Evolutionary conservation across 2,797 vertebrate species (phyloP), one percentile per base, ranked within the genome.

Genomic region (Spizella passerina): DNA sequence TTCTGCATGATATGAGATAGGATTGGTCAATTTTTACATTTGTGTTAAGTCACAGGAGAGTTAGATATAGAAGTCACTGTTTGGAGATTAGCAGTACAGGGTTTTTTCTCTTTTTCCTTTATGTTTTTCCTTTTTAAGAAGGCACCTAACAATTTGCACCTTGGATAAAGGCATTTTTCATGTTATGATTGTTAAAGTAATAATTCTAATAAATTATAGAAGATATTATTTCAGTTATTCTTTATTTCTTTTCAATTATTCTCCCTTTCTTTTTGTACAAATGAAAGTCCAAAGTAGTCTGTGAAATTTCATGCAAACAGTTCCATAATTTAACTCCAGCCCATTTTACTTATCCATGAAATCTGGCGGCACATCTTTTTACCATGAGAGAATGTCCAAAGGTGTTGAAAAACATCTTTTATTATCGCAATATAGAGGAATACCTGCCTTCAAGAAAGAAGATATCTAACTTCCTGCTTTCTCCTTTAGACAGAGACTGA

Each of bases 261-360:
- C 4, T 38, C 12, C 29, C 4, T 55, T 55, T 88, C 55, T 60
- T 56, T 76, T 53, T 64, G 15, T 27, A 36, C 16, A 73, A 95
- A 80, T 44, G 4, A 39, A 90, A 53, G 34, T 77, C 59, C 56
- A 80, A 94, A 93, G 47, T 13, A 68, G 9, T 77, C 20, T 46
- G 38, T 56, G 19, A 72, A 65, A 72, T 76, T 79, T 86, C 47
- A 55, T 44, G 10, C 36, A 63, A 84, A 82, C 5, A 16, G 15
- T 63, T 90, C 27, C 34, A 44, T 85, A 73, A 92, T 68, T 85
- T 57, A 68, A 73, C 36, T 91, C 43, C 79, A 91, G 69, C 4
- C 3, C 65, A 52, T 53, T 83, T 91, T 59, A 56, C 6, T 76
- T 86, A 50, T 81, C 44, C n/a, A 10, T 71, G 63, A 86, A 66